Evolutionary conservation across 1,140 invertebrate species (phyloP), one percentile per base, ranked within the genome.

Genomic region (Tribolium castaneum): DNA sequence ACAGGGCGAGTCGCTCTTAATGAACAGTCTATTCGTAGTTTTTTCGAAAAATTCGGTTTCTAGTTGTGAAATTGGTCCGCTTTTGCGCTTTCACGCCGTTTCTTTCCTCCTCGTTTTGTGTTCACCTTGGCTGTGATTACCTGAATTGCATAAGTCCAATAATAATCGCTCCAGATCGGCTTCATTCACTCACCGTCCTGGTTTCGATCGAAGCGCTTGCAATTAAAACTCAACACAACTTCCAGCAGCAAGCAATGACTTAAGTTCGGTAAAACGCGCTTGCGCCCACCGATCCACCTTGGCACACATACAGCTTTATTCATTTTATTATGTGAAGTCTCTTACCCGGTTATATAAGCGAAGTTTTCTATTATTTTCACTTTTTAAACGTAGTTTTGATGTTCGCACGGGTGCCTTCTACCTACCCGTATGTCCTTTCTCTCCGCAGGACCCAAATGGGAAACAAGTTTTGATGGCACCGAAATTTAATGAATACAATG

Each of bases 321-420:
- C 81, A 81, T 81, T 83, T 84, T 81, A 82, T 85, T 82, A 83
- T 83, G 82, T 82, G 81, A 76, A 84, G 80, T 82, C 80, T 81
- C 59, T 72, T 79, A 77, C 79, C 76, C 70, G 82, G 80, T 85
- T 85, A 85, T 85, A 85, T 85, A 85, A 85, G 82, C 80, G 80
- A 78, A 76, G 80, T 84, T 85, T 85, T 85, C 84, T 85, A 85
- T 84, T 85, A 83, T 85, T 85, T 85, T 85, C 84, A 85, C 84
- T 85, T 85, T 85, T 84, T 83, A 82, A 83, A 83, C 77, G 82
- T 78, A 77, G 75, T 81, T 83, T 80, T 80, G 79, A 82, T 80
- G 80, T 79, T 66, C 59, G 59, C 59, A 66, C 59, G 59, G 25
- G 25, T 76, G 50, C 66, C 16, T 19, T n/a, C n/a, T 19, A 19